Base-by-base conservation (phyloP, 2,797 vertebrate genomes). In the Dermochelys coriacea region DNA sequence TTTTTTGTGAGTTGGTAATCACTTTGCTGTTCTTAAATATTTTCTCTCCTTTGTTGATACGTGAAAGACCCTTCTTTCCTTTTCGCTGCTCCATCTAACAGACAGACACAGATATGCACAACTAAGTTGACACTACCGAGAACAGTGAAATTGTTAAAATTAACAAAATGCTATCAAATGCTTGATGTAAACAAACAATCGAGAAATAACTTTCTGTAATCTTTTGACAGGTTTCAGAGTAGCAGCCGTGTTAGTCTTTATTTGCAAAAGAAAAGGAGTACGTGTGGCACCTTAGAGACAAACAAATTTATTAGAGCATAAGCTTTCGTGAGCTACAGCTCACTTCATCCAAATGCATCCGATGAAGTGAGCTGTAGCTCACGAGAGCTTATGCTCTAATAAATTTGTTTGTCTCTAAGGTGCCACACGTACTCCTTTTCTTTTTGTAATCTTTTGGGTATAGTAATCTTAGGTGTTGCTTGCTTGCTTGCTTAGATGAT, bases 171-270 rank as follows among this genome's bases (percentile, higher is more conserved):
- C 11, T 86, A 3, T 51, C 59, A 57, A n/a, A 19, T 25, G 21
- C 3, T 9, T 6, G 1, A 3, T 37, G 54, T 37, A 80, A 25
- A 47, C 29, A 23, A 16, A 49, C 34, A 74, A 47, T 0, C n/a
- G 59, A 80, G 50, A 34, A 85, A 75, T 7, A 37, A 27, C 12
- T 49, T 25, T 29, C 59, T 61, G 57, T 2, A 4, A 2, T 12
- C 0, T 55, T 68, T 50, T 47, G 74, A n/a, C n/a, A n/a, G n/a
- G n/a, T n/a, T n/a, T n/a, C n/a, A n/a, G n/a, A n/a, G n/a, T n/a
- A n/a, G n/a, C n/a, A n/a, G n/a, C n/a, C n/a, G n/a, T n/a, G n/a
- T n/a, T n/a, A n/a, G n/a, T n/a, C n/a, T n/a, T n/a, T n/a, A n/a
- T n/a, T n/a, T n/a, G n/a, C n/a, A n/a, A n/a, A n/a, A n/a, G n/a